phyloP scores from a whole-genome alignment of 2,113 vertebrate species.

The Sciurus niger region DNA sequence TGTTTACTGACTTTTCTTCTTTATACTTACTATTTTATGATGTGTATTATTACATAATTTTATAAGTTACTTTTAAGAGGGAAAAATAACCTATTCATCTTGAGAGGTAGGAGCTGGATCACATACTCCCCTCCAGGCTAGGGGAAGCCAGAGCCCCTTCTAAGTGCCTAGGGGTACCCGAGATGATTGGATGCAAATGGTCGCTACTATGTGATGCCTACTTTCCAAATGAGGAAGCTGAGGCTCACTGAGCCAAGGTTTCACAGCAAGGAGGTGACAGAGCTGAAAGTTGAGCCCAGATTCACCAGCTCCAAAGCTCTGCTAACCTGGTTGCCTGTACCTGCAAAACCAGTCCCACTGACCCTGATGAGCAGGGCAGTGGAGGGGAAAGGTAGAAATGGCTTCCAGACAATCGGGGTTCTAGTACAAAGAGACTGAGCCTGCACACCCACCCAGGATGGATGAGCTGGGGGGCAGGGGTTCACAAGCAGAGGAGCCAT shows the following conservation, averaged over 20 bases:
- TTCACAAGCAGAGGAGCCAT: background rate
- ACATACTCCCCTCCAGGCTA: background rate
- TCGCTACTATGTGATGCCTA: too few relatives aligned
- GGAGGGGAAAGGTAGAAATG: background rate
- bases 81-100: slow-evolving; percentile 18
- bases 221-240: slow-evolving; percentile 9
- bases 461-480: background rate
- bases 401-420: background rate
- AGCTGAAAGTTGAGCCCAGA: background rate
- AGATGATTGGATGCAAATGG: background rate
- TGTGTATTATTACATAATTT: slow-evolving; percentile 14
- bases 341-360: background rate
- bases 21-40: slow-evolving; percentile 47
- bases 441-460: background rate
- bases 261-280: background rate
- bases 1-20: slow-evolving; percentile 43
- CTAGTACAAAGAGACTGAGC: background rate
- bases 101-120: background rate
- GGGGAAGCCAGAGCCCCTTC: background rate
- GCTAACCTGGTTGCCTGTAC: background rate
- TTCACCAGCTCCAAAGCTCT: background rate
- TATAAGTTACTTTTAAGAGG: slow-evolving; percentile 49
- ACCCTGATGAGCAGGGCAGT: background rate
- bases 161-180: background rate
- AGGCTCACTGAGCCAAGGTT: background rate